Evolutionary conservation across 2,113 vertebrate genomes (phyloP), one percentile per base, ranked within the genome.

Genomic region (Podarcis raffonei): DNA sequence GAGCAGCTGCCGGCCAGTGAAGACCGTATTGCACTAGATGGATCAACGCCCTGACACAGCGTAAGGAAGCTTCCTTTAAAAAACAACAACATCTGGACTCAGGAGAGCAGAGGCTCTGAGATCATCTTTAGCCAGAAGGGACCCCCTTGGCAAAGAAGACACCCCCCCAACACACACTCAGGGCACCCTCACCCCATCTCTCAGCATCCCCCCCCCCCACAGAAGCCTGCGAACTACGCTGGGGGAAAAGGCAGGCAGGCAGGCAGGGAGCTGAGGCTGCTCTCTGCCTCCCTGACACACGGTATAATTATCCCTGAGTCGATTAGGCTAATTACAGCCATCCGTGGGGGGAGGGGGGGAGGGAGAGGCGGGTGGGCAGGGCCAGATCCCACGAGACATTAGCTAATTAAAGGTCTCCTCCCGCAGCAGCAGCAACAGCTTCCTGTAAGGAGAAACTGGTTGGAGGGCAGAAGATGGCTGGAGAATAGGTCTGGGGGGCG

Each of bases 301-400:
- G 77, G 82, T 94, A 65, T 91, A 90, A 95, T 95, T 90, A 93
- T 74, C 69, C 88, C 42, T 83, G 72, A 91, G 91, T 85, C 90
- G 69, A 90, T 86, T 83, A 79, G 16, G 72, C 83, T 90, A 88
- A 90, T 88, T 75, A 88, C 83, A 39, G 83, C 35, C 82, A 74
- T 42, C 15, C 13, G 0, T 20, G 39, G 72, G 39, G 59, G 48
- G 9, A 1, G 57, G 75, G 71, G 48, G 48, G 48, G 12, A n/a
- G 35, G 9, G 23, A 25, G 22, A 59, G 85, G 65, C 35, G 53
- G 0, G 37, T 32, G 62, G 84, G 84, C 69, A 71, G 84, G 71
- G 62, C 80, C 59, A 30, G n/a, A 78, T 84, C 81, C 80, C 65
- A 8, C 2, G 27, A 83, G 84, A 59, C 90, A 90, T 94, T 92